Conservation (phyloP, 2,113 vertebrate genomes). For the Rhynchopsitta pachyrhyncha region DNA sequence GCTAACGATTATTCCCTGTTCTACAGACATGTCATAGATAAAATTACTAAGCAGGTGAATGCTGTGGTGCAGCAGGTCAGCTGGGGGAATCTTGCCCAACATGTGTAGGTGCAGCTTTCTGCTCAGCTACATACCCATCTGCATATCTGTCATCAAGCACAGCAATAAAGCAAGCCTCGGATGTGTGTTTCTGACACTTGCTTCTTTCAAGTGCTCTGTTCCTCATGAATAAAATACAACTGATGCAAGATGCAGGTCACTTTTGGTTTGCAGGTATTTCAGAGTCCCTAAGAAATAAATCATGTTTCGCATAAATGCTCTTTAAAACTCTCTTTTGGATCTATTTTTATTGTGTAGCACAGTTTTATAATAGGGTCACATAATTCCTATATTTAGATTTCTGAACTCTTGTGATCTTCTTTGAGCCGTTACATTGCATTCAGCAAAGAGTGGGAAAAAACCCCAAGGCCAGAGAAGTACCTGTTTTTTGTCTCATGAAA, state of each 20-base stretch:
- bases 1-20: background rate
- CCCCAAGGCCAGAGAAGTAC: conserved; percentile 16
- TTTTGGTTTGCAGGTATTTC: conserved; percentile 23
- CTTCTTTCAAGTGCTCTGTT: background rate
- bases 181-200: background rate
- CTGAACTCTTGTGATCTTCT: conserved; percentile 12
- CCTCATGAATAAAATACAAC: conserved; percentile 23
- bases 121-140: background rate
- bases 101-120: background rate
- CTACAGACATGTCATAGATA: background rate
- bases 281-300: background rate
- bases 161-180: background rate
- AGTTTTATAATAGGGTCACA: conserved; percentile 14
- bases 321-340: background rate
- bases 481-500: background rate
- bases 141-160: conserved; percentile 13
- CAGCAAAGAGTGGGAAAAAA: conserved; percentile 2
- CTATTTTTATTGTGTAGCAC: conserved; percentile 36
- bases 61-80: conserved; percentile 4
- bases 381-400: conserved; percentile 46
- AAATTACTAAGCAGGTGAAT: background rate
- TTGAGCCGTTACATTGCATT: background rate
- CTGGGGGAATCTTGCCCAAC: background rate
- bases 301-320: background rate
- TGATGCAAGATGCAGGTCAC: background rate